Conservation (phyloP, 2,113 vertebrate species). For the Lepus americanus region DNA sequence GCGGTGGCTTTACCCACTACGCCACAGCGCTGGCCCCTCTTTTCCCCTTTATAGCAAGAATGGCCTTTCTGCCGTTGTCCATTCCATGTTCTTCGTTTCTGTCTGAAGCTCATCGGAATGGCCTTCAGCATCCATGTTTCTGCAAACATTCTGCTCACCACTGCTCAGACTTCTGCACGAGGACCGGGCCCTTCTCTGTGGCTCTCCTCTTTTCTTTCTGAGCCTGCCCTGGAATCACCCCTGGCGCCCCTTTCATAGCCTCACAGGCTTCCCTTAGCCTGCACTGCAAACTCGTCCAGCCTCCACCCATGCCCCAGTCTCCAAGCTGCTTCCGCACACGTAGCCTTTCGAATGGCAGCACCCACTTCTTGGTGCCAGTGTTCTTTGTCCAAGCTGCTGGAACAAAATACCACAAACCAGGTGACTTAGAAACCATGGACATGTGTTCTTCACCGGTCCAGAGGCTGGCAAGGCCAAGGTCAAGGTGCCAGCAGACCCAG, state of each 20-base stretch:
- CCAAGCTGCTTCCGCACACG: not conserved
- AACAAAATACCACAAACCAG: not conserved
- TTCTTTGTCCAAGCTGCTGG: too few species aligned
- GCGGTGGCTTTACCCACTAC: too few species aligned
- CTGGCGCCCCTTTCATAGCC: not conserved
- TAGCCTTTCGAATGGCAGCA: too few species aligned
- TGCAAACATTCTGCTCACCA: too few species aligned
- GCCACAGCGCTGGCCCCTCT: too few species aligned
- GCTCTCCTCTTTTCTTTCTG: not conserved
- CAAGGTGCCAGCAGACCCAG: not conserved
- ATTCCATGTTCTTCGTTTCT: not conserved
- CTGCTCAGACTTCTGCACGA: not conserved
- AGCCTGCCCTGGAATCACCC: not conserved
- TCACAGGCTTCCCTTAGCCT: not conserved
- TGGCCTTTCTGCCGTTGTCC: not conserved
- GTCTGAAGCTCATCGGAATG: not conserved
- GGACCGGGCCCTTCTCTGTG: too few species aligned
- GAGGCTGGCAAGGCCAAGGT: not conserved
- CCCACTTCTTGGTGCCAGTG: not conserved
- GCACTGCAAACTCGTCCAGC: not conserved
- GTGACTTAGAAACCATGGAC: not conserved
- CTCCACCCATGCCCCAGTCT: not conserved
- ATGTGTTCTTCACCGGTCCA: not conserved
- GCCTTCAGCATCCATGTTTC: not conserved
- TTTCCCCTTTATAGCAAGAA: not conserved